Percentiles rank a stretch among this genome's conserved stretches.
Conservation (phyloP, 1,140 invertebrate species). For the Pogonognathellus flavescens region DNA sequence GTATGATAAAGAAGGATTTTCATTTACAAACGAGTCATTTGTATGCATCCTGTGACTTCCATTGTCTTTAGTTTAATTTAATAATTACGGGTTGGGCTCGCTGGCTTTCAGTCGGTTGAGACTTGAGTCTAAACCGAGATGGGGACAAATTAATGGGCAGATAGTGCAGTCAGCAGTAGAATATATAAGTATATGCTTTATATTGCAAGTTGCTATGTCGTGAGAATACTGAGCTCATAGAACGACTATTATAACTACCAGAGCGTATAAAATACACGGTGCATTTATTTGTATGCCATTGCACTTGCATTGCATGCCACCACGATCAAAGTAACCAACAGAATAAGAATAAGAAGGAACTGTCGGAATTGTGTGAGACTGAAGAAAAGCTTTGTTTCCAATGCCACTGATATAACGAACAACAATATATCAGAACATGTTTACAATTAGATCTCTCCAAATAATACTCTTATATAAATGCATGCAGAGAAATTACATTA, state of each 20-base stretch:
- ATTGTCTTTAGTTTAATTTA: constrained; percentile 66
- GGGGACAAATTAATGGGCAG: no score
- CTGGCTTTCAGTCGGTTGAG: background rate
- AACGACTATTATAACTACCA: no score
- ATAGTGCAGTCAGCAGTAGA: background rate
- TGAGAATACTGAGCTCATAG: no score
- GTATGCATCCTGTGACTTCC: constrained; percentile 64
- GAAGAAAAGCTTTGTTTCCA: background rate
- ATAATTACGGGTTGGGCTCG: constrained; percentile 63
- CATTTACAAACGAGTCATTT: constrained; percentile 59
- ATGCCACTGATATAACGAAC: background rate
- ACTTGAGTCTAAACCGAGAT: background rate
- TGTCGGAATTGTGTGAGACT: background rate
- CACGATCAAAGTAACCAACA: constrained; percentile 7
- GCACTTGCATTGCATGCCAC: constrained; percentile 6
- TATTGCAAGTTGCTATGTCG: no score
- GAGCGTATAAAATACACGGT: background rate
- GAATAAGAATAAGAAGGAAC: background rate
- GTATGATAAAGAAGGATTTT: background rate
- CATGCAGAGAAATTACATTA: no score
- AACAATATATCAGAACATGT: no score
- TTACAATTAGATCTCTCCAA: no score
- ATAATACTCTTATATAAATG: no score
- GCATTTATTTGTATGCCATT: background rate
- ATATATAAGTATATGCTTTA: no score